Percentiles rank a stretch among this genome's conserved stretches.
These are phyloP conservation scores for Linyphia triangularis DNA, from an alignment of 2,888 invertebrate species.

Conservation along the genomic window DNA sequence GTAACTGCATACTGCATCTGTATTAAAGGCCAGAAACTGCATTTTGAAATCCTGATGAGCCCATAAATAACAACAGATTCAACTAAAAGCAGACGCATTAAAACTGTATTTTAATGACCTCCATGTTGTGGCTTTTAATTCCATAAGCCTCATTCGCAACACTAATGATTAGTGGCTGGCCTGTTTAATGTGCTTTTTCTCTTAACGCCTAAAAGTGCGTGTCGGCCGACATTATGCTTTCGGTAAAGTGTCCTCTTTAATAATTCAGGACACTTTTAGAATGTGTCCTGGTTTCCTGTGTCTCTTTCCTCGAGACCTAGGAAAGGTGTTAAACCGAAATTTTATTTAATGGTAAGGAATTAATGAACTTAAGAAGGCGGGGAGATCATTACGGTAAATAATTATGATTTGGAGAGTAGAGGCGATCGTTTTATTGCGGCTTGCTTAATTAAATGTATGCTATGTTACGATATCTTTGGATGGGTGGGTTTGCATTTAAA, in stretches of 20 bases:
- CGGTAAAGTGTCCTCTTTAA: slow-evolving; percentile 6
- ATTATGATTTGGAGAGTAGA: slow-evolving; percentile 14
- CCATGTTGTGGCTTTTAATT: slow-evolving; percentile 50
- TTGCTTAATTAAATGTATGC: slow-evolving; percentile 19
- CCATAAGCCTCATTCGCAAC: not conserved
- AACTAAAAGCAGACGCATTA: slow-evolving; percentile 23
- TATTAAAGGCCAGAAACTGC: not conserved
- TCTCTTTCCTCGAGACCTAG: not conserved
- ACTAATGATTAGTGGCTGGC: slow-evolving; percentile 42
- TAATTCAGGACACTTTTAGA: slow-evolving; percentile 27
- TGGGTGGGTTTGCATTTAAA: not conserved
- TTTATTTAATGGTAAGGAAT: slow-evolving; percentile 34
- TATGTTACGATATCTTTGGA: not conserved
- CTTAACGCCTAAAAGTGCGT: slow-evolving; percentile 6
- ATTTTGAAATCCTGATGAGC: not conserved
- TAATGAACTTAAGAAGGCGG: slow-evolving; percentile 35
- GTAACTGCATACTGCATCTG: not conserved
- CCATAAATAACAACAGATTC: slow-evolving; percentile 24
- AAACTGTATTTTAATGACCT: slow-evolving; percentile 48
- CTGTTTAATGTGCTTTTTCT: not conserved
- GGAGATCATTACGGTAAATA: slow-evolving; percentile 16
- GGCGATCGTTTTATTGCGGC: slow-evolving; percentile 12
- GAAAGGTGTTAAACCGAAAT: slow-evolving; percentile 19
- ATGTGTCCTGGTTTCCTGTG: not conserved
- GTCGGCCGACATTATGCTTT: slow-evolving; percentile 14